Evolutionary conservation across 2,888 invertebrate genomes (phyloP).

Genomic region (Stenolophus ochropezus): DNA sequence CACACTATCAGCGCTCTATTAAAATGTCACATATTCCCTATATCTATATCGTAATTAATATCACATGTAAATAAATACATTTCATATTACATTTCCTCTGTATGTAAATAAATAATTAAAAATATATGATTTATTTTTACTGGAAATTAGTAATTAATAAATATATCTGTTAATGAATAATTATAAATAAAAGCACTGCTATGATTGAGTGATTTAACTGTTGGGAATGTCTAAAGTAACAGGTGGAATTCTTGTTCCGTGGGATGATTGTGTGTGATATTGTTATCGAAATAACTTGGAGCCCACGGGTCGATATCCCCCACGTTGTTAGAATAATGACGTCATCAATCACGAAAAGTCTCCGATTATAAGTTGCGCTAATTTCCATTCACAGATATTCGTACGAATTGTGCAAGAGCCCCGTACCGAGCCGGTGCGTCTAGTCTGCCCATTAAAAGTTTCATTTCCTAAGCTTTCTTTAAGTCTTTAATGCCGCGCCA

Average conservation of each 20-base stretch:
- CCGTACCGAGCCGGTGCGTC: background rate
- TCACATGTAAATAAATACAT: background rate
- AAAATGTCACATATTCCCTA: background rate
- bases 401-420: background rate
- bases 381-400: background rate
- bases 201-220: too few species aligned
- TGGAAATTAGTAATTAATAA: too few species aligned
- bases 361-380: background rate
- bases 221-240: too few species aligned
- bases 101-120: too few species aligned
- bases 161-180: too few species aligned
- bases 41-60: background rate
- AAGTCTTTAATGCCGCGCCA: background rate
- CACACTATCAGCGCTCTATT: background rate
- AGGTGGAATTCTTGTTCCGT: too few species aligned
- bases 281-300: background rate
- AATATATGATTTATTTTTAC: too few species aligned
- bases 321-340: background rate
- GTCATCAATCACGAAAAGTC: background rate
- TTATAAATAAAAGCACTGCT: too few species aligned
- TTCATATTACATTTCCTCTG: too few species aligned
- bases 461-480: background rate
- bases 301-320: background rate
- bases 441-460: constrained; percentile 17
- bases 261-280: background rate